Conservation (phyloP, 2,888 invertebrate genomes). For the Teinopalpus imperialis region DNA sequence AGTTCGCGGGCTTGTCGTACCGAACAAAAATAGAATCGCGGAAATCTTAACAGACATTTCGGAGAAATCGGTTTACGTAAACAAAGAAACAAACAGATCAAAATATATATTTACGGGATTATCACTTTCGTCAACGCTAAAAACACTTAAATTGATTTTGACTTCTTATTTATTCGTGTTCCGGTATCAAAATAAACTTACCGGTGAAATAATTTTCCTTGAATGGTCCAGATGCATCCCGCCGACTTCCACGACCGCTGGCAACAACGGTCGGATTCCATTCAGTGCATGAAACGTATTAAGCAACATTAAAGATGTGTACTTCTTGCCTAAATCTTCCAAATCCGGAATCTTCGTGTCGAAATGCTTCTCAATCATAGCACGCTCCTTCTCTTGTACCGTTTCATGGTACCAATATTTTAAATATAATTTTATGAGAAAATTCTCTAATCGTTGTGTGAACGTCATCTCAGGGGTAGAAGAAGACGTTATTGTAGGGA, state of each 20-base stretch:
- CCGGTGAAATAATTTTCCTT: constrained; percentile 67
- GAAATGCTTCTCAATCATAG: constrained; percentile 66
- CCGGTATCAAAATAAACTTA: too few relatives aligned
- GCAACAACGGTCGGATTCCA: constrained; percentile 79
- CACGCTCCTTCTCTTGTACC: constrained; percentile 57
- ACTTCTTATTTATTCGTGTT: too few relatives aligned
- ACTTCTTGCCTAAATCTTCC: constrained; percentile 72
- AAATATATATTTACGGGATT: too few relatives aligned
- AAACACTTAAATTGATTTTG: too few relatives aligned
- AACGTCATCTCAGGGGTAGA: constrained; percentile 59
- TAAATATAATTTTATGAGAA: constrained; percentile 28
- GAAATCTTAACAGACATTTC: too few relatives aligned
- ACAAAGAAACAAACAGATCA: too few relatives aligned
- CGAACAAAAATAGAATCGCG: too few relatives aligned
- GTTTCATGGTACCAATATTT: constrained; percentile 39
- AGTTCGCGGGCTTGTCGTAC: too few relatives aligned
- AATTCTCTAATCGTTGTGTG: constrained; percentile 48
- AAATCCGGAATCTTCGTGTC: constrained; percentile 75
- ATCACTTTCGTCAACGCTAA: too few relatives aligned
- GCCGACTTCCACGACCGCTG: constrained; percentile 84
- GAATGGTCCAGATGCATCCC: constrained; percentile 80
- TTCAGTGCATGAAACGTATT: constrained; percentile 84
- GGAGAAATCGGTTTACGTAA: too few relatives aligned
- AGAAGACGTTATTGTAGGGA: constrained; percentile 66
- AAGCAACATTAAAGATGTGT: constrained; percentile 72